Evolutionary conservation across 64 coral and sea anemone species (phyloP), one percentile per base, ranked within the genome.

Genomic region (Astreopora myriophthalma): DNA sequence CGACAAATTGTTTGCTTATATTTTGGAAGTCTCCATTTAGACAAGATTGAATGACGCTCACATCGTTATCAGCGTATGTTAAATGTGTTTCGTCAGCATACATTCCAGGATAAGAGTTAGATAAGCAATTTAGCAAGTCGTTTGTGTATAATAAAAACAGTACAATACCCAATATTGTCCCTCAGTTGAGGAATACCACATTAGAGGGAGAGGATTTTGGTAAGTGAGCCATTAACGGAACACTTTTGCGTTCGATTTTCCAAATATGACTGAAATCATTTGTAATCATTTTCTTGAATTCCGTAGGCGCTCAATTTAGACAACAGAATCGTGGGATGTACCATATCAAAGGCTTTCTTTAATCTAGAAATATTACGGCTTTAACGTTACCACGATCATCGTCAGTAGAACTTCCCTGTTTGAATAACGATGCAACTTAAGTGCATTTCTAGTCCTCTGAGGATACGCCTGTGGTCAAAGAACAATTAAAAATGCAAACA

Each of bases 51-150:
- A 86, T 86, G 1, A 28, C 19, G 5, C 3, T 35, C 27, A 61
- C 10, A 85, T 85, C n/a, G n/a, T n/a, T n/a, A n/a, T 40, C 30
- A 19, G 77, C 77, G 30, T 23, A 81, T 3, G 77, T 81, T 20
- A 81, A 48, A 5, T 48, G 77, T 23, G 77, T 81, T 29, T 81
- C 77, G 38, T 81, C 77, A 3, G 77, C 77, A 32, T 81, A 85
- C 80, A 85, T 85, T 29, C 80, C 12, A 7, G 80, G 80, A 17
- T 85, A 30, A 64, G 48, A 85, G 42, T 85, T 29, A 26, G 3
- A 22, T 14, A 85, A 27, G 42, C 80, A 85, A 58, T 85, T 58
- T 78, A 33, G 74, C 33, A 78, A 46, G 39, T 78, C 39, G 23
- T 33, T 78, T 34, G 36, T 78, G 34, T 78, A 78, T 33, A 85